Conservation (phyloP, 2,113 vertebrate genomes). For the Ammospiza nelsoni region DNA sequence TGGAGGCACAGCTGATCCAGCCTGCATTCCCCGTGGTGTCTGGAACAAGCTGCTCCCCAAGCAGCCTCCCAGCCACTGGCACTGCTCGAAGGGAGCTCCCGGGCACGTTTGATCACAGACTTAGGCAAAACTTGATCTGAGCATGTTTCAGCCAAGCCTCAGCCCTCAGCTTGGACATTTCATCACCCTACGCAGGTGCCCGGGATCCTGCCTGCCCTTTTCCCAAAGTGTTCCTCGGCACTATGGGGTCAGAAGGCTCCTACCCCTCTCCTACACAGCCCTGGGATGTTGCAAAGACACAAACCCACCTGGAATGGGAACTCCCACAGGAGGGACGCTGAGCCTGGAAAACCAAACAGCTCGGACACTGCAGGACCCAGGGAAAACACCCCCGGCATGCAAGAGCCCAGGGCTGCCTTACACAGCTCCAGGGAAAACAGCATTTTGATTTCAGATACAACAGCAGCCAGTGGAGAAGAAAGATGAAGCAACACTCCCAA, state of each 20-base stretch:
- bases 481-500: background rate
- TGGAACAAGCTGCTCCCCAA: background rate
- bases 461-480: background rate
- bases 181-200: background rate
- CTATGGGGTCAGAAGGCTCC: background rate
- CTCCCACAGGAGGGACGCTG: accelerated
- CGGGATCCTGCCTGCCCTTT: background rate
- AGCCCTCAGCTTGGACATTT: background rate
- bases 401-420: background rate
- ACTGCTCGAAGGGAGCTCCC: background rate
- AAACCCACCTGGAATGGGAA: background rate
- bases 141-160: background rate
- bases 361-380: background rate
- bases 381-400: accelerated
- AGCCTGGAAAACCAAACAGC: background rate
- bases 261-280: background rate
- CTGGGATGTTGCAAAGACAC: background rate
- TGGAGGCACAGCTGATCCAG: background rate
- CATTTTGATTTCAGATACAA: background rate
- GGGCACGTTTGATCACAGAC: accelerated
- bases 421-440: background rate
- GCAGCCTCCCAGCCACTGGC: background rate
- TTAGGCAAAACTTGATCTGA: background rate
- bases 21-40: accelerated
- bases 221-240: accelerated